phyloP scores from a whole-genome alignment of 2,888 invertebrate species.

The Euplexia lucipara region DNA sequence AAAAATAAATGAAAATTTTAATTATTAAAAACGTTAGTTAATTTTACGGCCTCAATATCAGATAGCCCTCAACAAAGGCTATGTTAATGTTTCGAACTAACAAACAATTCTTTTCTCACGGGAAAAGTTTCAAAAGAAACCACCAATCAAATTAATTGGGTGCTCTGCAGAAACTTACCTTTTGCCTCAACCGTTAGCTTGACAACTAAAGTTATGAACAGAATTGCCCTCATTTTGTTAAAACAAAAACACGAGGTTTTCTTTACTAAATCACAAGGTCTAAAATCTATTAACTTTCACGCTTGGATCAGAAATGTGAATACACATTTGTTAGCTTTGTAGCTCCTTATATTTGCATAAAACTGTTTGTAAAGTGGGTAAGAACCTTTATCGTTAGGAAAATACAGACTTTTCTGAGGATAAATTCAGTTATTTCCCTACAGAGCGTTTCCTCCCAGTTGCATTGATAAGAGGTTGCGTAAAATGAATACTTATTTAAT shows the following conservation, averaged over 20 bases:
- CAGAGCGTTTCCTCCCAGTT: constrained; percentile 20
- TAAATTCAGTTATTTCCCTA: constrained; percentile 43
- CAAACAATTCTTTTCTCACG: not conserved
- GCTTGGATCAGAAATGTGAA: not conserved
- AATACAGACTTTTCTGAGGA: constrained; percentile 25
- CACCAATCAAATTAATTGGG: not conserved
- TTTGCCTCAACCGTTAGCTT: constrained; percentile 42
- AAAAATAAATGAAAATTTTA: too few species aligned
- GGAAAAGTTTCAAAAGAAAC: constrained; percentile 8
- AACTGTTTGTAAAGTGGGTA: constrained; percentile 35
- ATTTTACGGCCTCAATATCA: not conserved
- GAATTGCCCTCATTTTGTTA: constrained; percentile 44
- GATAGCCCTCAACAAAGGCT: not conserved
- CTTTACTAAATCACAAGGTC: not conserved
- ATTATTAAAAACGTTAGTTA: too few species aligned
- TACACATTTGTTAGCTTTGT: constrained; percentile 2
- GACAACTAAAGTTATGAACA: constrained; percentile 45
- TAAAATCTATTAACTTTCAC: constrained; percentile 8
- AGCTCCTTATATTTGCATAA: constrained; percentile 35
- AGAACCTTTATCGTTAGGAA: constrained; percentile 52
- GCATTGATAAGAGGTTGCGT: constrained; percentile 33
- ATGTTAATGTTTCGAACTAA: not conserved
- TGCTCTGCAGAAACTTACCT: constrained; percentile 41
- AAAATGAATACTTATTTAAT: not conserved
- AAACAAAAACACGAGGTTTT: constrained; percentile 13